Evolutionary conservation across 2,797 vertebrate species (phyloP), one percentile per base, ranked within the genome.

Genomic region (Anabacerthia variegaticeps): DNA sequence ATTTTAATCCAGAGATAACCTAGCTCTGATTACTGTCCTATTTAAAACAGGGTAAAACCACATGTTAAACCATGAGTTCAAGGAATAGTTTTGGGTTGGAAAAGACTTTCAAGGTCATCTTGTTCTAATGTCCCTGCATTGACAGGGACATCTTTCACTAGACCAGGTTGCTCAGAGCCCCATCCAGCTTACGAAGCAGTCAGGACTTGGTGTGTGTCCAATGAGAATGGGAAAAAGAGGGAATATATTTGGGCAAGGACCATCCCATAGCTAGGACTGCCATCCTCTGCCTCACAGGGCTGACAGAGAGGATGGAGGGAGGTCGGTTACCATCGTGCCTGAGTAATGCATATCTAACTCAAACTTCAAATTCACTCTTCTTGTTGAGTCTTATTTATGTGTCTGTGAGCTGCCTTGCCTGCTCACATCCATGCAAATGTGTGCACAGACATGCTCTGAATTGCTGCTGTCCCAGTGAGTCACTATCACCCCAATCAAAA

Each of bases 381-480:
- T 77, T 61, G 26, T 92, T 85, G 51, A 81, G 54, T 75, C 73
- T 62, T 65, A 85, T 89, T 85, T 80, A 75, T 83, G 72, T 65
- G 78, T 51, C 56, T 88, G 32, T 55, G 18, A 22, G 41, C 68
- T 89, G 79, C 72, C 92, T 91, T 54, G 87, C 72, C 89, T 95
- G 82, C 92, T 85, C 22, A 32, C 61, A 34, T 68, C 72, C 56
- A 18, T 62, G 86, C 44, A 89, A 58, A 89, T 32, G 54, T 96
- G 84, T 56, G 72, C 83, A 86, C 10, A 88, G 84, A 59, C 91
- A 93, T 0, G 61, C 89, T 92, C 49, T 18, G 93, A 86, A 77
- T 77, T 85, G 89, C 46, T 83, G 68, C 66, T 83, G 78, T 92
- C 87, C 92, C 85, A 88, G 12, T 93, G 92, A 96, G 81, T 96